Conservation (phyloP, 2,797 vertebrate genomes). For the Xenops minutus region DNA sequence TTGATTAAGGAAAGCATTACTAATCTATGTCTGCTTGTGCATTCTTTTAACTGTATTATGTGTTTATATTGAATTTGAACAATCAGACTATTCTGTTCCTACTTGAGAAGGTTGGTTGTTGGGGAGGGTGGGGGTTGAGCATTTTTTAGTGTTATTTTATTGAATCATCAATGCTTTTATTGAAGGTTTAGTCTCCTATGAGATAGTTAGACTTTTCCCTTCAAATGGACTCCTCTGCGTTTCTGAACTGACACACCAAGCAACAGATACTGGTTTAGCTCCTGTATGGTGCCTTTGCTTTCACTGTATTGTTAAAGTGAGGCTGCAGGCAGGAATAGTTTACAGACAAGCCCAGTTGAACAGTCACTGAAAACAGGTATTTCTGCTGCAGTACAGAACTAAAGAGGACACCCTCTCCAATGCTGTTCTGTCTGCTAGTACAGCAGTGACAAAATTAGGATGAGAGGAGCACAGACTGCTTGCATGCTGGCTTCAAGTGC, state of each 20-base stretch:
- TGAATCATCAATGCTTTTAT: neutral
- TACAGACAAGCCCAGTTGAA: neutral
- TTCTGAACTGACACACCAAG: neutral
- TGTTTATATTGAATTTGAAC: neutral
- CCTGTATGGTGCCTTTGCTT: neutral
- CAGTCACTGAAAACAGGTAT: neutral
- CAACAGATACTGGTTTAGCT: neutral
- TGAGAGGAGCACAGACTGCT: neutral
- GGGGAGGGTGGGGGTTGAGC: fast-evolving
- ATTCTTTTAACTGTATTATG: neutral
- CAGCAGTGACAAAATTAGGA: neutral
- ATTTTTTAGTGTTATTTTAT: neutral
- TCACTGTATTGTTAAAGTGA: neutral
- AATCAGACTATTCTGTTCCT: neutral
- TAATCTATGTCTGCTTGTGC: neutral
- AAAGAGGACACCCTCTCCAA: neutral
- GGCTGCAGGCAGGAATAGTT: neutral
- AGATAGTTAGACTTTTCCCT: neutral
- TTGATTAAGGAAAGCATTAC: neutral
- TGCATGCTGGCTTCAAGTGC: neutral
- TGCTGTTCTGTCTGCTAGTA: neutral
- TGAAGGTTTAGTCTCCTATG: neutral
- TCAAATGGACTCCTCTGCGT: neutral
- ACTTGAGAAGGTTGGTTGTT: neutral
- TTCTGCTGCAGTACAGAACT: neutral